These are phyloP conservation scores for Molorchus minor DNA, from an alignment of 2,888 invertebrate genomes.

Conservation along the genomic window DNA sequence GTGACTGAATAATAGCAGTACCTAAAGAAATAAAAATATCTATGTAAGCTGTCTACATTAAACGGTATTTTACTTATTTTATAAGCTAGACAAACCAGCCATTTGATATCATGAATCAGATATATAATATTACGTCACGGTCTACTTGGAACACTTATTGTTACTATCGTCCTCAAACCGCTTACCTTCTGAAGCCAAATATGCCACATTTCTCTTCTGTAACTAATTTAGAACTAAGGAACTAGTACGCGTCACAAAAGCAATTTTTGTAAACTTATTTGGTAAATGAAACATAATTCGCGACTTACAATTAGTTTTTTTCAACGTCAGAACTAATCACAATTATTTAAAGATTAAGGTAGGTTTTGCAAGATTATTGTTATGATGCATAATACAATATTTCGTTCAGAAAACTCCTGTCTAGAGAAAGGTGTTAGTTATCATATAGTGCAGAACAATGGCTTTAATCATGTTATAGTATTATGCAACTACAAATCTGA, in stretches of 20 bases:
- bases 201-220: background rate
- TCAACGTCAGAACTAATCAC: background rate
- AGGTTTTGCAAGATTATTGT: background rate
- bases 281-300: background rate
- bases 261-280: background rate
- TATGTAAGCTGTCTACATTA: no score
- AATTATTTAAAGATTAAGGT: background rate
- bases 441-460: background rate
- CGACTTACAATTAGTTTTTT: background rate
- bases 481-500: no score
- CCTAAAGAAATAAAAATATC: no score
- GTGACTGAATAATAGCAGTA: no score
- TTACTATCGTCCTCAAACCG: background rate
- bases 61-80: no score
- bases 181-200: background rate
- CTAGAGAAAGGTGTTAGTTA: background rate
- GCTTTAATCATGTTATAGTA: no score
- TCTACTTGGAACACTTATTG: background rate
- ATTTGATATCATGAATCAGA: no score
- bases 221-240: no score
- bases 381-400: no score
- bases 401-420: no score
- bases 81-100: no score
- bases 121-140: background rate
- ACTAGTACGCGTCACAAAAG: no score